These are phyloP conservation scores for Centruroides sculpturatus DNA, from an alignment of 1,140 invertebrate genomes.

Conservation along the genomic window DNA sequence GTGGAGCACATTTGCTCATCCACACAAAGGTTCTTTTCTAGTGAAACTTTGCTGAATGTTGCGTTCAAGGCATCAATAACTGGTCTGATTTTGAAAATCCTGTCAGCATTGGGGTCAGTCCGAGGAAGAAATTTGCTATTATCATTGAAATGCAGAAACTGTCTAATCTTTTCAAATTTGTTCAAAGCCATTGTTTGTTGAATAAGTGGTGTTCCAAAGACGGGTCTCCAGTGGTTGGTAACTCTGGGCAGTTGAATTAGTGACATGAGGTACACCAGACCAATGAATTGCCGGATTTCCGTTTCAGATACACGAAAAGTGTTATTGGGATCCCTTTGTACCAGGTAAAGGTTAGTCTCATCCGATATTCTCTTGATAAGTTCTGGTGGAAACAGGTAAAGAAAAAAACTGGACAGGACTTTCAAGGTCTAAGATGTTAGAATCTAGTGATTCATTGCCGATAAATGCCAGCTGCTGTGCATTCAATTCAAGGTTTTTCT, in stretches of 20 bases:
- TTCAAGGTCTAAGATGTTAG: neutral
- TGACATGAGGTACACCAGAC: neutral
- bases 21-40: constrained; percentile 16
- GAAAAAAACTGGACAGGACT: neutral
- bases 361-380: neutral
- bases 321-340: neutral
- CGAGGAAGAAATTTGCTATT: neutral
- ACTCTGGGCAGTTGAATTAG: neutral
- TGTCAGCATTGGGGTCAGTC: neutral
- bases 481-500: neutral
- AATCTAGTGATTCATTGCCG: neutral
- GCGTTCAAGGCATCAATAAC: neutral
- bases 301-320: neutral
- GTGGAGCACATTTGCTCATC: too few relatives aligned
- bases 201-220: neutral
- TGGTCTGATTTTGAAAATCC: constrained; percentile 2
- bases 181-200: neutral
- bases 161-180: constrained; percentile 1
- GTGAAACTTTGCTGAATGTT: neutral
- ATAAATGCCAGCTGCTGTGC: neutral
- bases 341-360: neutral
- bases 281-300: constrained; percentile 1
- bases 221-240: neutral
- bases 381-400: neutral
- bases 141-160: constrained; percentile 8